These are phyloP conservation scores for Diadegma fenestrale DNA, from an alignment of 2,888 invertebrate species.

Conservation along the genomic window DNA sequence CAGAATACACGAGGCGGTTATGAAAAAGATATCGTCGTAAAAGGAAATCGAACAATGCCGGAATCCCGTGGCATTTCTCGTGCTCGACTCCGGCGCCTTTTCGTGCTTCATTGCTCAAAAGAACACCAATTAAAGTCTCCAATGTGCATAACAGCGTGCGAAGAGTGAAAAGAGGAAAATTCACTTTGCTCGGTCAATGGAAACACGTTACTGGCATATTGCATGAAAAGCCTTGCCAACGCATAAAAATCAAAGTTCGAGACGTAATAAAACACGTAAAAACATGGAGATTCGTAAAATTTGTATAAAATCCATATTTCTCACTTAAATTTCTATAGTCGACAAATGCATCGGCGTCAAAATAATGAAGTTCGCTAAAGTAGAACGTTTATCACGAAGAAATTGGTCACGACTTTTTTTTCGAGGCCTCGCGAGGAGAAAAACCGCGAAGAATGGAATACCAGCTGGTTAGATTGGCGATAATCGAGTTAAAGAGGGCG, in stretches of 20 bases:
- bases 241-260: not conserved
- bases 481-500: constrained; percentile 48
- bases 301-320: not conserved
- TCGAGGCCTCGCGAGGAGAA: not conserved
- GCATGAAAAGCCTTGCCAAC: constrained; percentile 1
- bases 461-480: constrained; percentile 11
- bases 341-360: not conserved
- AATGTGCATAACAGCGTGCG: not conserved
- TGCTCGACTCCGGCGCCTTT: not conserved
- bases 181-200: not conserved
- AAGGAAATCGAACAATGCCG: not conserved
- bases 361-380: not conserved
- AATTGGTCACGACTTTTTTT: not conserved
- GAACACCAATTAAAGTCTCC: not conserved
- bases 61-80: not conserved
- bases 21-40: not conserved
- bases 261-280: not conserved
- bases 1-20: not conserved
- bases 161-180: not conserved
- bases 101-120: constrained; percentile 1
- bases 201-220: not conserved
- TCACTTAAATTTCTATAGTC: not conserved
- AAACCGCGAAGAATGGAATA: constrained; percentile 20
- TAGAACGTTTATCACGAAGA: not conserved
- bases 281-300: not conserved